Evolutionary conservation across 2,113 vertebrate species (phyloP).

Genomic region (Colius striatus): DNA sequence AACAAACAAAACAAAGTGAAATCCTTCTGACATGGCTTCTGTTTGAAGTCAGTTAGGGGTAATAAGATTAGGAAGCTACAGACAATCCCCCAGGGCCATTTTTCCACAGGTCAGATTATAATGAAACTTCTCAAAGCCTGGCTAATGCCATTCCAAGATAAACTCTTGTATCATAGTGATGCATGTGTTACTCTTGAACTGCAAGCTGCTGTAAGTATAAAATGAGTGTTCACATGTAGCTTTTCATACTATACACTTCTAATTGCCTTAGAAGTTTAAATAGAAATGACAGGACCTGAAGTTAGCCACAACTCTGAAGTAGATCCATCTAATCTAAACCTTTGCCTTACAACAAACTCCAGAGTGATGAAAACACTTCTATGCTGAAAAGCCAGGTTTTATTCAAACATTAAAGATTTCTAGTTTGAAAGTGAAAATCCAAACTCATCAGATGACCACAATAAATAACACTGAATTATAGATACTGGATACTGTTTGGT

Average conservation of each 20-base stretch:
- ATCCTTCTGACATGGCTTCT: not conserved
- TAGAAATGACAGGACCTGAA: not conserved
- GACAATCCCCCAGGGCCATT: not conserved
- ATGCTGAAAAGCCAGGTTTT: not conserved
- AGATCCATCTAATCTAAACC: not conserved
- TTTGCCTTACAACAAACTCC: not conserved
- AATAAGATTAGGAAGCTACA: not conserved
- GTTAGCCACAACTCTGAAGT: not conserved
- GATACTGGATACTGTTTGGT: not conserved
- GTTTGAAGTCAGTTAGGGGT: not conserved
- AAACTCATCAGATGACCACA: not conserved
- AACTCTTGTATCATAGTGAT: not conserved
- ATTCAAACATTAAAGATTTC: not conserved
- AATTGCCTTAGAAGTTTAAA: not conserved
- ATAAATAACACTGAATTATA: not conserved
- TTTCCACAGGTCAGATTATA: not conserved
- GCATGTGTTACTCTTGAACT: not conserved
- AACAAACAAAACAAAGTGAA: not conserved
- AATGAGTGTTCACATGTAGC: not conserved
- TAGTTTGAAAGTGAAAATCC: not conserved
- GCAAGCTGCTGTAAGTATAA: not conserved
- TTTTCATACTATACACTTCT: not conserved
- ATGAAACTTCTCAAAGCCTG: not conserved
- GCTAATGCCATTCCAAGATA: not conserved
- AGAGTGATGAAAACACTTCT: not conserved